Base-by-base conservation (phyloP, 2,113 vertebrate genomes). In the Plecotus auritus region DNA sequence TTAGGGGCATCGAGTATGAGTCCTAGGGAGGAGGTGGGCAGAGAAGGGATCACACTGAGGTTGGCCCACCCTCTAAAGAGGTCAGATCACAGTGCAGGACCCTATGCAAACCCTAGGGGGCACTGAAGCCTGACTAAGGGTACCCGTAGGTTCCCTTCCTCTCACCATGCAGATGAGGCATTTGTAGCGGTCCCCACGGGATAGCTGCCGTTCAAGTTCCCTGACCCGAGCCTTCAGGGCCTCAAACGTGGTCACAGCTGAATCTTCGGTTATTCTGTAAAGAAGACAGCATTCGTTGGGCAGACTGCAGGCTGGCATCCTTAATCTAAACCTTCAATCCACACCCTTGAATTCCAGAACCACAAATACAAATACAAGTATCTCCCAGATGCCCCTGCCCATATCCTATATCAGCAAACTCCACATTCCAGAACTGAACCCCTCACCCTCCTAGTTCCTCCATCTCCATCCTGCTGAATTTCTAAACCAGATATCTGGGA, bases 121-220 rank as follows among this genome's bases (percentile, higher is more conserved):
- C 80, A 81, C 30, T 2, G 20, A 84, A 47, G 72, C 47, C 81
- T 49, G 67, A 74, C 49, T 88, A 84, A 51, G 40, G 35, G 85
- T 49, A 76, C 14, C 28, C 61, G 49, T 4, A 0, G 32, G 4
- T 28, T 86, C 81, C 87, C 17, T 91, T 59, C 96, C 94, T 98
- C 99, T 99, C 98, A 99, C 99, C 99, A 99, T 99, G 98, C 99
- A 99, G 98, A 99, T 99, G 98, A 99, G 99, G 99, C 99, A 99
- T 99, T 99, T 99, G 99, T 99, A 99, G 95, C 99, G 98, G 98
- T 99, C 99, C 96, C 99, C 99, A 98, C 99, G 98, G 97, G 99
- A 99, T 67, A 99, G 99, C 98, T 99, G 99, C 98, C 99, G 99
- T 98, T 99, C 99, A 98, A 99, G 98, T 98, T 99, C 99, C 97